Base-by-base conservation (phyloP, 2,888 invertebrate species). In the Cerastis leucographa region DNA sequence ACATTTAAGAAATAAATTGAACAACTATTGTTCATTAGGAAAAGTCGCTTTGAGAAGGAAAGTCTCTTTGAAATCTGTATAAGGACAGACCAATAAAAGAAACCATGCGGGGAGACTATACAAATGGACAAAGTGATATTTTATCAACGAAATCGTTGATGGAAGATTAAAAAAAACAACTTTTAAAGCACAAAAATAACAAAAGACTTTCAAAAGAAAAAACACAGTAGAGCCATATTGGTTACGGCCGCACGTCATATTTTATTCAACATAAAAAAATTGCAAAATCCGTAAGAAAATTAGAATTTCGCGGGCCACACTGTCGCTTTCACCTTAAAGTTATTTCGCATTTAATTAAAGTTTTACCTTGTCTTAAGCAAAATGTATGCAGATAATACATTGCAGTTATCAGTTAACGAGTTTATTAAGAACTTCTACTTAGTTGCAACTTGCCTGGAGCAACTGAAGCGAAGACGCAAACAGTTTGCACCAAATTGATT, bases 361-460 rank as follows among this genome's bases (percentile, higher is more conserved):
- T 44, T n/a, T 61, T 6, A 29, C 14, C 22, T 12, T 1, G 3
- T 69, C 19, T 64, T 2, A 5, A 77, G 46, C 19, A n/a, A 11
- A 68, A 29, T 19, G 14, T 7, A 44, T 19, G 17, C 9, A 49
- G 8, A 56, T 35, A 78, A 68, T 14, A 40, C 35, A 42, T 44
- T 64, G 68, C 9, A 51, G 22, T 66, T 79, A 59, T 79, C 35
- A 72, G 44, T 49, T 2, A 46, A 66, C 46, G 14, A 78, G 54
- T 83, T 73, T 56, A 78, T 83, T 61, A 78, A 73, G 65, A 83
- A 78, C 46, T 69, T 65, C 25, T 72, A 68, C 69, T 69, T 19
- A 71, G 44, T 72, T 54, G 46, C 54, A 83, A 83, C 77, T 76
- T 69, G 14, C 51, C 17, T 25, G 49, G 14, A 1, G 8, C 17